Percentiles rank a stretch among this genome's conserved stretches.
phyloP scores from a whole-genome alignment of 1,140 invertebrate species.

The Procambarus virginalis region DNA sequence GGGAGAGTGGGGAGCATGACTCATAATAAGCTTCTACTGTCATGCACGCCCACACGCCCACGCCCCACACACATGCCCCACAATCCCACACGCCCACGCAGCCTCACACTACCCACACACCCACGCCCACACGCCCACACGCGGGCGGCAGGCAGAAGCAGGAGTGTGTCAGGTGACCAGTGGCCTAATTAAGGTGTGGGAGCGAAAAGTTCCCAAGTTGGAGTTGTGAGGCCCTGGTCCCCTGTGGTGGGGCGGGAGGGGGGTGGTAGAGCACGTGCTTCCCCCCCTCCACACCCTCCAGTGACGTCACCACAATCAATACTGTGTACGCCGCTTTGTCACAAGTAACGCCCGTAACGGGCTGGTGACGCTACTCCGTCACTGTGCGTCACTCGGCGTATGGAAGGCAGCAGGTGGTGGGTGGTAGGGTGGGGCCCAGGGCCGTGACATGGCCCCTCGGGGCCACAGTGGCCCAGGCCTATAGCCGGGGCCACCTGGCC shows the following conservation, averaged over 20 bases:
- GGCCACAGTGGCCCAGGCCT: neutral
- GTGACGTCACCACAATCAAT: constrained; percentile 38
- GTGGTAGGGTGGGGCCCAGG: neutral
- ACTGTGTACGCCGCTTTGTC: constrained; percentile 27
- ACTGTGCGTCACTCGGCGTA: neutral
- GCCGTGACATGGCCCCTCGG: neutral
- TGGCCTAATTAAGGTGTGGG: constrained; percentile 30
- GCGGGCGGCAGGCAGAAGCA: neutral
- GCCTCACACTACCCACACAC: no score
- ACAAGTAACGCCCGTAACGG: neutral
- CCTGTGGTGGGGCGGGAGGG: no score
- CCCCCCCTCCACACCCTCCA: neutral
- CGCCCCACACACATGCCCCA: neutral
- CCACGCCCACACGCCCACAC: neutral
- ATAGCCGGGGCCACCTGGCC: neutral
- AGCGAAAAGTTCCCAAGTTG: constrained; percentile 37
- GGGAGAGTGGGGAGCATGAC: neutral
- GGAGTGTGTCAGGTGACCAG: neutral
- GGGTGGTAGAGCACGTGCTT: constrained; percentile 15
- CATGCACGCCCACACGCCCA: neutral
- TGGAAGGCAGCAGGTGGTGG: neutral
- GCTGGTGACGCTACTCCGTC: neutral
- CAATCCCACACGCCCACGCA: neutral
- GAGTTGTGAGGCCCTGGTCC: neutral
- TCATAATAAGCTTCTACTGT: neutral